phyloP scores from a whole-genome alignment of 1,140 invertebrate species.

The Meteorus sp. region DNA sequence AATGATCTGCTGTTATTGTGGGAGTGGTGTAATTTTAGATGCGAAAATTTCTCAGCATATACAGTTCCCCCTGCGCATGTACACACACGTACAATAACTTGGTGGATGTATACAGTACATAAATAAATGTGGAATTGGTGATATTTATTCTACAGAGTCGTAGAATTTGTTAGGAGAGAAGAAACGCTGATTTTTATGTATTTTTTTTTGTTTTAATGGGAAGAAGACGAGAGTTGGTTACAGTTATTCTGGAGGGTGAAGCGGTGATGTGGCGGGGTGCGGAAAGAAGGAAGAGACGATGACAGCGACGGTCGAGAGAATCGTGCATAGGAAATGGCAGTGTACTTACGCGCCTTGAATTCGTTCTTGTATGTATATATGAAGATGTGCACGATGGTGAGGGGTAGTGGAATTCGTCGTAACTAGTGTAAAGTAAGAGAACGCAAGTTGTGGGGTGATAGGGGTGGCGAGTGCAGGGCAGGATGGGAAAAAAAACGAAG shows the following conservation, averaged over 20 bases:
- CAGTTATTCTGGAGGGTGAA: neutral
- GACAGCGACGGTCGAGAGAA: conserved; percentile 30
- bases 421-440: conserved; percentile 40
- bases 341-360: conserved; percentile 29
- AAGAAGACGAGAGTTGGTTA: no score
- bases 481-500: neutral
- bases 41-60: no score
- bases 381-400: no score
- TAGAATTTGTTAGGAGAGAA: conserved; percentile 12
- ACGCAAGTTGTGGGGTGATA: conserved; percentile 13
- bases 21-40: no score
- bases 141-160: conserved; percentile 11
- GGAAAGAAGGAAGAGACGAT: neutral
- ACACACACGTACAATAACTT: no score
- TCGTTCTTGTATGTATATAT: conserved; percentile 31
- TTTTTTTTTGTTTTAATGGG: neutral
- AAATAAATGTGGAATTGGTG: neutral
- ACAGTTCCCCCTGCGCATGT: no score
- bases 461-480: conserved; percentile 12
- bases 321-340: conserved; percentile 37
- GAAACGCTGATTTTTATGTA: neutral
- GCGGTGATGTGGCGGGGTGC: conserved; percentile 23
- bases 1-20: no score
- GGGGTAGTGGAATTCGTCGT: conserved; percentile 49
- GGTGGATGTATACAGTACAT: neutral